Evolutionary conservation across 2,113 vertebrate species (phyloP).

Genomic region (Vanacampus margaritifer): DNA sequence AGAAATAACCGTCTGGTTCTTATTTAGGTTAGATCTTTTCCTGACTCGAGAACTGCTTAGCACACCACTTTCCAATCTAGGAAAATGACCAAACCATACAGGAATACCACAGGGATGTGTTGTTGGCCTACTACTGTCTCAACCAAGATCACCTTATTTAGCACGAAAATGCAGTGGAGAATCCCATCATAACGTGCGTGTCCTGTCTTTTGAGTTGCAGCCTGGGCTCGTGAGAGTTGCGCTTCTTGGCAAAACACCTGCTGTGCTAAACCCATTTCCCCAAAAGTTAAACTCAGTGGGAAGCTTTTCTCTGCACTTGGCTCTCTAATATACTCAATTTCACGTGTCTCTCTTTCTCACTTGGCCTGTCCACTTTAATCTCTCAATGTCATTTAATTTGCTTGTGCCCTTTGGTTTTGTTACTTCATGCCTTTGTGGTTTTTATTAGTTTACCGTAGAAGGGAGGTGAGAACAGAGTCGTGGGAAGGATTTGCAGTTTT

Average conservation of each 20-base stretch:
- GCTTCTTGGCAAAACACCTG: slow-evolving; percentile 19
- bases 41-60: slow-evolving; percentile 28
- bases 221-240: slow-evolving; percentile 37
- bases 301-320: slow-evolving; percentile 11
- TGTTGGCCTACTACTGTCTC: slow-evolving; percentile 11
- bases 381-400: background rate
- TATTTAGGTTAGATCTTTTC: slow-evolving; percentile 31
- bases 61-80: slow-evolving; percentile 15
- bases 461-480: background rate
- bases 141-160: slow-evolving; percentile 8
- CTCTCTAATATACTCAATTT: slow-evolving; percentile 9
- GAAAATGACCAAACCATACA: slow-evolving; percentile 18
- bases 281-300: slow-evolving; percentile 28
- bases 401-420: background rate
- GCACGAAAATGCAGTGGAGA: background rate
- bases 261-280: slow-evolving; percentile 37
- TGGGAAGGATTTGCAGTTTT: background rate
- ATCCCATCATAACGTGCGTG: slow-evolving; percentile 10
- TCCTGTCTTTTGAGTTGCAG: slow-evolving; percentile 18
- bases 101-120: background rate
- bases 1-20: slow-evolving; percentile 26
- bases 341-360: slow-evolving; percentile 2
- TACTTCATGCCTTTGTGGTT: background rate
- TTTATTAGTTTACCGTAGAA: background rate
- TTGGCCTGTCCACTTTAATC: background rate